Evolutionary conservation across 2,113 vertebrate species (phyloP).

Genomic region (Lophochroa leadbeateri): DNA sequence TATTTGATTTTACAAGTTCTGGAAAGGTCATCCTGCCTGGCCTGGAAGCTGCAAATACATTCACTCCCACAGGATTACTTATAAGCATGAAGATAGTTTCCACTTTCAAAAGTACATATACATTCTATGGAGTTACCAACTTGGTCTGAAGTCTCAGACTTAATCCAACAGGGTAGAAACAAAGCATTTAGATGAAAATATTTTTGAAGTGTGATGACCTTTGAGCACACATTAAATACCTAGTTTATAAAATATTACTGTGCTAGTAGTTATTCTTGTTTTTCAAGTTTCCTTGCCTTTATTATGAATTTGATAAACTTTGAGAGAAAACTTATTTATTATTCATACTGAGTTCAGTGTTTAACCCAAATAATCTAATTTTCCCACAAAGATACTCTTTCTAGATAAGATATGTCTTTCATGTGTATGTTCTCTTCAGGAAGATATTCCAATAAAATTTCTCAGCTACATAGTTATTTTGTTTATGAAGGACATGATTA

Average conservation of each 20-base stretch:
- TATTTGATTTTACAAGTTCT: constrained; percentile 72
- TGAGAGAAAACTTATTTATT: not conserved
- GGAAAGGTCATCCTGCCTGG: constrained; percentile 64
- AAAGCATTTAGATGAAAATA: constrained; percentile 37
- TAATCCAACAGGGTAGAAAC: constrained; percentile 12
- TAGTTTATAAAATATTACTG: not conserved
- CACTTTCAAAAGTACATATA: constrained; percentile 54
- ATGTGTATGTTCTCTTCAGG: not conserved
- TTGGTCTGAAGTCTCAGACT: constrained; percentile 63
- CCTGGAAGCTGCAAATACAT: constrained; percentile 61
- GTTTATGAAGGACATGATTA: not conserved
- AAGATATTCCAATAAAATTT: not conserved
- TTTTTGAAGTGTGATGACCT: constrained; percentile 31
- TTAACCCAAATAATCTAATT: not conserved
- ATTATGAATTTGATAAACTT: not conserved
- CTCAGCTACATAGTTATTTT: not conserved
- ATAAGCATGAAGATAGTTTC: constrained; percentile 58
- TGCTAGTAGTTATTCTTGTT: not conserved
- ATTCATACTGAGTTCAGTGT: not conserved
- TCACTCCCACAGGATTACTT: constrained; percentile 68
- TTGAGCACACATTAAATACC: constrained; percentile 20
- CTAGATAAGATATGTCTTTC: not conserved
- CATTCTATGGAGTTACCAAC: constrained; percentile 56
- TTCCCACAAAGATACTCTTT: not conserved
- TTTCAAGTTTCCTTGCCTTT: not conserved